These are phyloP conservation scores for Yoshiicerus persimilis DNA, from an alignment of 1,140 invertebrate species.

Conservation along the genomic window DNA sequence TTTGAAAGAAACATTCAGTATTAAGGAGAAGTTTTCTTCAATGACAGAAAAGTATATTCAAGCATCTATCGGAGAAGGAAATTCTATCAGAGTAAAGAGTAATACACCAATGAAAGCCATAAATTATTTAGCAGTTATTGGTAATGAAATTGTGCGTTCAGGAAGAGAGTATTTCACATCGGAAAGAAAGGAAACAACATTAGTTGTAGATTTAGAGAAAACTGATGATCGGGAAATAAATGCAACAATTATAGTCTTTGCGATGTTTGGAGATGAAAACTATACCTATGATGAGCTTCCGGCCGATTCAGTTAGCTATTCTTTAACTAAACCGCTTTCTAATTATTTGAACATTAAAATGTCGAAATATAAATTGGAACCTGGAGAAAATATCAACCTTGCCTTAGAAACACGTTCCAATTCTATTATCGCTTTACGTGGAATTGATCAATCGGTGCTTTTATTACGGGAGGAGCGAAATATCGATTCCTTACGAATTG, in stretches of 20 bases:
- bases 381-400: no score
- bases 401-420: no score
- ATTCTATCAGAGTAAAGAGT: background rate
- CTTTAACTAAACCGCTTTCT: background rate
- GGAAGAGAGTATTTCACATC: no score
- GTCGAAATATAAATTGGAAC: background rate
- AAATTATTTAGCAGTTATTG: background rate
- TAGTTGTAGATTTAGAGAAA: no score
- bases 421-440: no score
- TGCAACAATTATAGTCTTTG: background rate
- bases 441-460: no score
- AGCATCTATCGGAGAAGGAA: background rate
- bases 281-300: no score
- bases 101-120: background rate
- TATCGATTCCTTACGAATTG: background rate
- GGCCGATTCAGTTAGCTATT: no score
- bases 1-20: no score
- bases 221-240: background rate
- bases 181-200: background rate
- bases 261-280: no score
- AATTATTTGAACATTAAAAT: background rate
- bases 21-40: background rate
- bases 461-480: background rate
- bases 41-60: constrained; percentile 20
- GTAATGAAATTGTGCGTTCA: background rate